A percentile compares a stretch with the other conserved stretches of the same genome.
These are phyloP conservation scores for Mionectes olivaceus DNA, from an alignment of 2,797 vertebrate genomes.

Conservation along the genomic window DNA sequence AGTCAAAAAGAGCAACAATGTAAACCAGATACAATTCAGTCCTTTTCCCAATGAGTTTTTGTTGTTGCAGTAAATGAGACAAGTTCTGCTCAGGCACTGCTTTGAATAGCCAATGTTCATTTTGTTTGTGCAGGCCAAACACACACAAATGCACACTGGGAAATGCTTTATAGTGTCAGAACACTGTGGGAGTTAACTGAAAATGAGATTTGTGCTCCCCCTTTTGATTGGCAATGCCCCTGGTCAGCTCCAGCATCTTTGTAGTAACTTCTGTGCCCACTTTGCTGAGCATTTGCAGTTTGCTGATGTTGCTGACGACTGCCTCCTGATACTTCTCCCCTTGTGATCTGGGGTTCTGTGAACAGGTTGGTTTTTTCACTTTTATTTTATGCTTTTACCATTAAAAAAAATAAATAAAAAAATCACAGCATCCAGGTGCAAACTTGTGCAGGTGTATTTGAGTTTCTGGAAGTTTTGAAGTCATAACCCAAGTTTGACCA, in stretches of 20 bases:
- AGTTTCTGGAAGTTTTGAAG: not conserved
- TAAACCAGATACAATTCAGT: not conserved
- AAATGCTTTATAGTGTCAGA: not conserved
- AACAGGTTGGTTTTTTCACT: not conserved
- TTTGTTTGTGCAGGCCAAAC: not conserved
- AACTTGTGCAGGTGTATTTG: not conserved
- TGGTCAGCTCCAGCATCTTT: not conserved
- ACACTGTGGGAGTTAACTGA: fast-evolving
- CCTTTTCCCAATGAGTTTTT: not conserved
- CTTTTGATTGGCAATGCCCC: not conserved
- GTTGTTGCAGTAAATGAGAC: not conserved
- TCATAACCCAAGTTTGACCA: not conserved
- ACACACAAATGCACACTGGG: not conserved
- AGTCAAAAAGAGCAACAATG: not conserved
- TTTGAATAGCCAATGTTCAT: not conserved
- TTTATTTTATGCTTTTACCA: not conserved
- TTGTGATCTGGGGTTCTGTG: not conserved
- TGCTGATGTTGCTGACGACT: not conserved
- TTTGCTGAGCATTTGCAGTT: not conserved
- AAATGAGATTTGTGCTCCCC: not conserved
- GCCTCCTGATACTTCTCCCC: not conserved
- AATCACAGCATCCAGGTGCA: not conserved
- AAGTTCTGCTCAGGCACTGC: not conserved
- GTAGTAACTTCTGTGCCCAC: not conserved
- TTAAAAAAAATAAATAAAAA: not conserved